Base-by-base conservation (phyloP, 2,113 vertebrate species). In the Malurus elegans region DNA sequence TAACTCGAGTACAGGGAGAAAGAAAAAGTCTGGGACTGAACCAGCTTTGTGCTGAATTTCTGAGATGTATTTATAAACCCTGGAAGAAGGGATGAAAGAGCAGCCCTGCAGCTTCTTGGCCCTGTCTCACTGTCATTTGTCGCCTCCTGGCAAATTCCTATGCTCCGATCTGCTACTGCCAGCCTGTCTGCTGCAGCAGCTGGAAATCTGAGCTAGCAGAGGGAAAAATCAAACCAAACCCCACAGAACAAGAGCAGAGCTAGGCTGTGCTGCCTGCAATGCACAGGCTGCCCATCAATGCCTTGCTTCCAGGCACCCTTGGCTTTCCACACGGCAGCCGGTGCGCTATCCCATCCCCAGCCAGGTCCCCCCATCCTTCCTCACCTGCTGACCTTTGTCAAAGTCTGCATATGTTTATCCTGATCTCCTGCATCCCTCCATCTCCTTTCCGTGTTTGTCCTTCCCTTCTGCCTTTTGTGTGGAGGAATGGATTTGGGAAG, bases 1-100 rank as follows among this genome's bases (percentile, higher is more conserved):
- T 53, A 44, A 29, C 51, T 65, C 1, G 5, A 18, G 66, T 40
- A 18, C 32, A 13, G 0, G 0, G 29, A 61, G 74, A 50, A 60
- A 29, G 2, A 62, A 67, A 15, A 66, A 12, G 19, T 15, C 32
- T 28, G 91, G 18, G 28, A 25, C 40, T 58, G 69, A 88, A 25
- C 32, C 48, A 62, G 58, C 72, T 47, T 69, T 50, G 75, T 80
- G 60, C 51, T 54, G 73, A 51, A 36, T 67, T 62, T 90, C 72
- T 47, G 29, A 66, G 67, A 50, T 36, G 51, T 76, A 21, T 62
- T 66, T 88, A 20, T 58, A 73, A 93, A 57, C 16, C 5, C 32
- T 29, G 69, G 80, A 65, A 42, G 72, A 88, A 70, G 81, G 75
- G 70, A 18, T 1, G 19, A 60, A 72, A 65, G 36, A n/a, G 36